Evolutionary conservation across 2,797 vertebrate genomes (phyloP), one percentile per base, ranked within the genome.

Genomic region (Cottoperca gobio): DNA sequence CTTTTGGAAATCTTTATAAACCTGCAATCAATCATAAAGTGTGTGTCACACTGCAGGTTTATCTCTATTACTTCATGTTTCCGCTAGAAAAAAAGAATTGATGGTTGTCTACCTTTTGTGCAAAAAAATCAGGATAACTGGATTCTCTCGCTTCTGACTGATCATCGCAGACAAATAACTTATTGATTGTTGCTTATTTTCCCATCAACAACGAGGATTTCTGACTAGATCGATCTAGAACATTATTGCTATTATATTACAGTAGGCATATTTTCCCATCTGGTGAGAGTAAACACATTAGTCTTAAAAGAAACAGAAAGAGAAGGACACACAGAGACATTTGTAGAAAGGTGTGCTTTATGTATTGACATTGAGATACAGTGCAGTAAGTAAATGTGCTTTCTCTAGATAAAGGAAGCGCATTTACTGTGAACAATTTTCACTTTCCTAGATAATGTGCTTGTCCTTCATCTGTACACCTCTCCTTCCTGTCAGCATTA

Each of bases 1-100:
- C 59, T 69, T 58, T 33, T 48, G 19, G 28, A 65, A 37, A 24
- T 17, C 10, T 43, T 6, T n/a, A 21, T 9, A 54, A 49, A 17
- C 28, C 7, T 2, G 3, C 26, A 40, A 67, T 76, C 37, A 57
- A 48, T 80, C 31, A 71, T 21, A 74, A 77, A 76, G 68, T 71
- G 48, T 0, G 12, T 4, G 42, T 61, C 37, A 4, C 13, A 19
- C 50, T 28, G 31, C 4, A 13, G 10, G 10, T 28, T 53, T 48
- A 8, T 23, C 5, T 3, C 2, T 39, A 39, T 39, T 31, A 6
- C 28, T 11, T n/a, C 5, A 17, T 53, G n/a, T 33, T 14, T 49
- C 35, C 5, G n/a, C 2, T 3, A 5, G 33, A 19, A 24, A 8
- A 45, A 33, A 33, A 31, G 8, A 33, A 33, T 1, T 33, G 10